Evolutionary conservation across 2,113 vertebrate genomes (phyloP).

Genomic region (Tricholaema leucomelas): DNA sequence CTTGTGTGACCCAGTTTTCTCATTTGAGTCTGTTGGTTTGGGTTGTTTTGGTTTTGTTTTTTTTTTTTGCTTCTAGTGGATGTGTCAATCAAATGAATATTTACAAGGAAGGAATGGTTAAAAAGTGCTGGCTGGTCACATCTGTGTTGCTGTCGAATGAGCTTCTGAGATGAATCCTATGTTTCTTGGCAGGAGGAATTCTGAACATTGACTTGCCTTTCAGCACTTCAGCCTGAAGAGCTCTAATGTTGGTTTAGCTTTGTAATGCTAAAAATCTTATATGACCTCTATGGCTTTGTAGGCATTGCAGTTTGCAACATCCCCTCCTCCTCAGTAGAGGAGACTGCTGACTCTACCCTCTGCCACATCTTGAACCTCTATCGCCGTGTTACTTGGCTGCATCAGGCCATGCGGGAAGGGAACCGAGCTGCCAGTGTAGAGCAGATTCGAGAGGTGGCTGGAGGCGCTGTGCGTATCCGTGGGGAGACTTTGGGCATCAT

Average conservation of each 20-base stretch:
- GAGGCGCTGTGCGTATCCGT: constrained; percentile 89
- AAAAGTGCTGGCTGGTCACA: background rate
- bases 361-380: constrained; percentile 92
- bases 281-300: constrained; percentile 51
- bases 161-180: background rate
- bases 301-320: constrained; percentile 91
- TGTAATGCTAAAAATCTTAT: background rate
- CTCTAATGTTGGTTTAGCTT: background rate
- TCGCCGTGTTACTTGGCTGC: constrained; percentile 90
- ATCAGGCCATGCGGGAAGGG: constrained; percentile 89
- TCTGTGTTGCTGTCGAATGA: background rate
- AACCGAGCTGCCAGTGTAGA: constrained; percentile 87
- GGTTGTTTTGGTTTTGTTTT: background rate
- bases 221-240: background rate
- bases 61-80: background rate
- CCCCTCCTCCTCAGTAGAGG: constrained; percentile 88
- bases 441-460: constrained; percentile 89
- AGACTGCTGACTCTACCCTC: constrained; percentile 90
- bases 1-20: background rate
- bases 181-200: background rate
- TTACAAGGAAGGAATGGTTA: background rate
- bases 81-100: background rate
- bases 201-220: background rate
- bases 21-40: background rate
- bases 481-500: constrained; percentile 91